These are phyloP conservation scores for Nycticebus coucang DNA, from an alignment of 2,113 vertebrate genomes.

Conservation along the genomic window DNA sequence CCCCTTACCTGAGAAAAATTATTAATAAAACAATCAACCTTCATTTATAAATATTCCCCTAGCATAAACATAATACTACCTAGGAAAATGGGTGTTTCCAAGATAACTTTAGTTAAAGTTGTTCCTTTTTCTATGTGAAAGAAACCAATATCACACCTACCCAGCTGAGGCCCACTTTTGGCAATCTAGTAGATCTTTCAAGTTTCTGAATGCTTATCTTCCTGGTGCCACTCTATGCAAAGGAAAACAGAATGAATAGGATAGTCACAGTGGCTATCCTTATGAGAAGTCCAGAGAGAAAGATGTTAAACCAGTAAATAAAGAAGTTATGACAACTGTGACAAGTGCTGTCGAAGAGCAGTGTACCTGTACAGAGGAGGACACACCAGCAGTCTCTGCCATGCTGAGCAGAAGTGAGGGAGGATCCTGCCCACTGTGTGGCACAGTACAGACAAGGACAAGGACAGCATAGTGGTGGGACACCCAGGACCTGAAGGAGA, in stretches of 20 bases:
- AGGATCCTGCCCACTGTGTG: not conserved
- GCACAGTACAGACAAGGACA: not conserved
- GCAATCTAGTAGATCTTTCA: not conserved
- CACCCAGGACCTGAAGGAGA: not conserved
- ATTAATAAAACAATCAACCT: conserved; percentile 10
- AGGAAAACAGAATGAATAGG: not conserved
- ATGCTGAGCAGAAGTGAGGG: not conserved
- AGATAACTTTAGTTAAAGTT: conserved; percentile 8
- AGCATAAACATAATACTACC: not conserved
- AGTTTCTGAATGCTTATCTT: not conserved
- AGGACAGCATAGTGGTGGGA: not conserved
- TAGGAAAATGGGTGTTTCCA: not conserved
- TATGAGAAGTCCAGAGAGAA: not conserved
- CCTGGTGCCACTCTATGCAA: not conserved
- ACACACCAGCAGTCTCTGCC: not conserved
- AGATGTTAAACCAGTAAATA: conserved; percentile 25
- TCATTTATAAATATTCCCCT: conserved; percentile 6
- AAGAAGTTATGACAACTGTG: not conserved
- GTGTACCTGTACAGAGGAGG: not conserved
- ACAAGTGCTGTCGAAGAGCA: not conserved
- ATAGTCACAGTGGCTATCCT: not conserved
- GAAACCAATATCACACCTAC: not conserved
- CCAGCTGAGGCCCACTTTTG: not conserved
- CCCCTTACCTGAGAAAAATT: not conserved
- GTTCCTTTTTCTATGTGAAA: not conserved